Percentiles rank a stretch among this genome's conserved stretches.
Conservation (phyloP, 2,888 invertebrate genomes). For the Podabrus alpinus region DNA sequence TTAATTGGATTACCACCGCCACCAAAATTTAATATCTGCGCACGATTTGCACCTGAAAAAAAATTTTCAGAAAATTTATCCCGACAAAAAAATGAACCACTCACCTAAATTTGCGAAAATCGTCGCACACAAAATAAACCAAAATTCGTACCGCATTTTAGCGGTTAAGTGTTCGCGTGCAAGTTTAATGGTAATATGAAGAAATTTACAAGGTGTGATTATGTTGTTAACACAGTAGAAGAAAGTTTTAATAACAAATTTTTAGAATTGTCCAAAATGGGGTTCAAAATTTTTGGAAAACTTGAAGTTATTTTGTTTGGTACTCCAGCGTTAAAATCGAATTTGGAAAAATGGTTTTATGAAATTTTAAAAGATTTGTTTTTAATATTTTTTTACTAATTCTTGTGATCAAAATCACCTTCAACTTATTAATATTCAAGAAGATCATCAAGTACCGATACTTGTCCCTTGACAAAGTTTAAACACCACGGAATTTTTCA, state of each 20-base stretch:
- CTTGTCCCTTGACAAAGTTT: not conserved
- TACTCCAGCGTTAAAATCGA: not conserved
- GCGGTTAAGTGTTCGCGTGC: not conserved
- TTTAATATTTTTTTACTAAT: not conserved
- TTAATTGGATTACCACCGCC: slow-evolving; percentile 60
- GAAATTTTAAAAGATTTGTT: not conserved
- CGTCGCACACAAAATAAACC: not conserved
- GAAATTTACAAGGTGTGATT: not conserved
- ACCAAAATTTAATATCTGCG: slow-evolving; percentile 15
- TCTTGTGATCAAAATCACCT: not conserved
- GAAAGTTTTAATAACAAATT: not conserved
- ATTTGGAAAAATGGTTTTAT: not conserved
- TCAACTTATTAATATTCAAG: slow-evolving; percentile 5
- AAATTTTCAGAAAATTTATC: not conserved
- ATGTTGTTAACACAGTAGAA: not conserved
- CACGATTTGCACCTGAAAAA: not conserved
- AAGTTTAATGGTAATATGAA: not conserved
- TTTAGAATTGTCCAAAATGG: not conserved
- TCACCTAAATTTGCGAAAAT: not conserved
- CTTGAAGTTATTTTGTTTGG: not conserved
- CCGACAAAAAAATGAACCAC: not conserved
- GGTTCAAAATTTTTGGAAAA: not conserved
- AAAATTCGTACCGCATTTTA: not conserved
- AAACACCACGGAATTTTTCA: slow-evolving; percentile 2
- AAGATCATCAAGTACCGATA: slow-evolving; percentile 6